Percentiles rank a stretch among this genome's conserved stretches.
These are phyloP conservation scores for Lepilemur ruficaudatus DNA, from an alignment of 2,797 vertebrate species.

Conservation along the genomic window DNA sequence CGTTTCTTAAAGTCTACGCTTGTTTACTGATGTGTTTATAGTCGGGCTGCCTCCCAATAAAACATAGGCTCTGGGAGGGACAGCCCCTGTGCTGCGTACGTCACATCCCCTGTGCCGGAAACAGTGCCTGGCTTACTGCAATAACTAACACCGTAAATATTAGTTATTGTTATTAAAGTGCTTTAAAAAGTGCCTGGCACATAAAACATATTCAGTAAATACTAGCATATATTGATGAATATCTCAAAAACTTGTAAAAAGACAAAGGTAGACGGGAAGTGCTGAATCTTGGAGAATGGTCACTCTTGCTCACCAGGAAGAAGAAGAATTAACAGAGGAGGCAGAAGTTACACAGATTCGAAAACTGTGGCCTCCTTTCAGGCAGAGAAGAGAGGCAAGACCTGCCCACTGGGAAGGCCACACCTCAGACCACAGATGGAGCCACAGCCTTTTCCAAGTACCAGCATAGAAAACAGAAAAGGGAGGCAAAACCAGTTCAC, in stretches of 20 bases:
- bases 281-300: neutral
- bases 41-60: neutral
- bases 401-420: neutral
- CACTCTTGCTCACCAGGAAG: neutral
- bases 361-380: neutral
- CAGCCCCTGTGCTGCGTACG: neutral
- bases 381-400: neutral
- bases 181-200: neutral
- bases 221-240: neutral
- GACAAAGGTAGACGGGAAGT: neutral
- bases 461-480: neutral
- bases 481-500: neutral
- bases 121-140: neutral
- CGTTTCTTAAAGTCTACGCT: neutral
- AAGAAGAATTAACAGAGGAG: neutral
- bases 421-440: neutral
- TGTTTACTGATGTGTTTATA: neutral
- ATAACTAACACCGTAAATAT: neutral
- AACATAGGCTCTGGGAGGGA: neutral
- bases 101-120: neutral
- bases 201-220: neutral
- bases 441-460: neutral
- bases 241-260: neutral
- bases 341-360: neutral
- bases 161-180: neutral